These are phyloP conservation scores for Oryzaephilus surinamensis DNA, from an alignment of 1,140 invertebrate species.

Conservation along the genomic window DNA sequence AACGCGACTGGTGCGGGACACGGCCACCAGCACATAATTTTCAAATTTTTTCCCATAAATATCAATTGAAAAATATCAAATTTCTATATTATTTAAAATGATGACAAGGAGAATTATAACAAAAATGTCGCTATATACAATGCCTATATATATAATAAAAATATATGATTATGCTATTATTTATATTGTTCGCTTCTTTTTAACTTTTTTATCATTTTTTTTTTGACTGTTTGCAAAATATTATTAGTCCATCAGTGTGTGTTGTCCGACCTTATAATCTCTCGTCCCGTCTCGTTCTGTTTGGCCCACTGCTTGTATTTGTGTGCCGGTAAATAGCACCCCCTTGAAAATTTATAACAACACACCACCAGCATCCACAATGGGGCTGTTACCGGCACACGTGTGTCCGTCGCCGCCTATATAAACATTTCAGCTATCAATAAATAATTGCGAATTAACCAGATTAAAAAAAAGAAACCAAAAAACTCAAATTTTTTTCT, in stretches of 20 bases:
- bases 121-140: too few species aligned
- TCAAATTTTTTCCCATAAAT: not conserved
- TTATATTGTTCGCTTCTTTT: not conserved
- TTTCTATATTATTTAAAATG: too few species aligned
- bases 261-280: slow-evolving; percentile 12
- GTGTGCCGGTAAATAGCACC: too few species aligned
- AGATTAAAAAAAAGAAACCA: not conserved
- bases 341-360: too few species aligned
- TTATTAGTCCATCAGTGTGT: slow-evolving; percentile 1
- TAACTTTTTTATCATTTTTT: not conserved
- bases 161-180: not conserved
- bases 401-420: too few species aligned
- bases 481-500: not conserved
- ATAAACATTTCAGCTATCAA: not conserved
- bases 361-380: not conserved
- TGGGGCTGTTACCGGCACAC: too few species aligned
- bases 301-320: slow-evolving; percentile 12
- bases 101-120: too few species aligned
- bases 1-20: slow-evolving; percentile 22
- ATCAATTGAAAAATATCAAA: not conserved
- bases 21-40: not conserved
- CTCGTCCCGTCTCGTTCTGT: slow-evolving; percentile 23
- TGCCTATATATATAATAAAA: not conserved
- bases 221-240: not conserved
- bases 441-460: too few species aligned